Conservation (phyloP, 2,888 invertebrate species). For the Villa cingulata region DNA sequence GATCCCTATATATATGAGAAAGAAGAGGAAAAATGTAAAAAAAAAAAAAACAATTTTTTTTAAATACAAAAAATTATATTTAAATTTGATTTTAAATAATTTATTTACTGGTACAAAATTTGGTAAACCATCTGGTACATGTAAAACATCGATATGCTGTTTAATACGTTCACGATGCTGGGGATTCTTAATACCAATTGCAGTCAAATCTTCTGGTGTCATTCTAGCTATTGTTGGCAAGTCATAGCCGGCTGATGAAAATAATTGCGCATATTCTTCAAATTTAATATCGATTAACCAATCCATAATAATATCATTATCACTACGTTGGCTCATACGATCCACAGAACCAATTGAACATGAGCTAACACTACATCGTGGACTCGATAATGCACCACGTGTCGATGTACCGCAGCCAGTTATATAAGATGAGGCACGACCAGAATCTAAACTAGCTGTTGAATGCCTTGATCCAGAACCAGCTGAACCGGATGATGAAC, state of each 20-base stretch:
- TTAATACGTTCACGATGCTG: constrained; percentile 92
- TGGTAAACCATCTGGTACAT: constrained; percentile 87
- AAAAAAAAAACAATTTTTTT: not conserved
- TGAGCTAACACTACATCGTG: constrained; percentile 63
- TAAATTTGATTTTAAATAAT: no score
- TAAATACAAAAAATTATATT: not conserved
- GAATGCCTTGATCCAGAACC: constrained; percentile 82
- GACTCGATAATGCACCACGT: constrained; percentile 43
- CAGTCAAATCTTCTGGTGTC: constrained; percentile 91
- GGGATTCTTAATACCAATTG: constrained; percentile 89
- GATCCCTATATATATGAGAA: constrained; percentile 51
- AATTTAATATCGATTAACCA: constrained; percentile 89
- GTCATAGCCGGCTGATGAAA: constrained; percentile 92
- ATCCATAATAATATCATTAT: constrained; percentile 84
- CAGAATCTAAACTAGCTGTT: constrained; percentile 74
- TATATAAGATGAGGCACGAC: constrained; percentile 73
- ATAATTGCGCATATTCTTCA: constrained; percentile 88
- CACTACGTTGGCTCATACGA: constrained; percentile 55
- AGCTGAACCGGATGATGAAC: constrained; percentile 73
- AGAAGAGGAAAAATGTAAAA: constrained; percentile 5
- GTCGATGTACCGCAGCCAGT: constrained; percentile 36
- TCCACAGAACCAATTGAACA: constrained; percentile 68
- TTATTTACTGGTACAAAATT: constrained; percentile 80
- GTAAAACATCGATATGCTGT: constrained; percentile 87
- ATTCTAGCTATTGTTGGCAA: constrained; percentile 95